These are phyloP conservation scores for Oxyura jamaicensis DNA, from an alignment of 2,113 vertebrate species.

Conservation along the genomic window DNA sequence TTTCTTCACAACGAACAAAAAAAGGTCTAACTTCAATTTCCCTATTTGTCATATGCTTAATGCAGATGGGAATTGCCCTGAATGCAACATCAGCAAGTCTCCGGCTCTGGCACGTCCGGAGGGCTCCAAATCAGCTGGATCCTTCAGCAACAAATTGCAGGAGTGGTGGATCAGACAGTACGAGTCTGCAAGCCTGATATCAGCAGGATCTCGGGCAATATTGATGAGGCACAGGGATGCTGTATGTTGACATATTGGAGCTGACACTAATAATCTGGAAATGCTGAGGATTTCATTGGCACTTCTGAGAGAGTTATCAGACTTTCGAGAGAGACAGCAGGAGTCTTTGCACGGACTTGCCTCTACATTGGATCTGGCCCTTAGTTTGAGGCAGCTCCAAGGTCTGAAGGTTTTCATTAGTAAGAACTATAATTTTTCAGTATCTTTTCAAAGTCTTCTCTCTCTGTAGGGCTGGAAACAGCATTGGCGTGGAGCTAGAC, in stretches of 20 bases:
- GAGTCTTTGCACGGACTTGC: neutral
- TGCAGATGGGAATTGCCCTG: neutral
- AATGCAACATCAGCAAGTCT: neutral
- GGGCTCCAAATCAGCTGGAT: neutral
- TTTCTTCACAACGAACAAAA: neutral
- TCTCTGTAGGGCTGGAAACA: slow-evolving; percentile 9
- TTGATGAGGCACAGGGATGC: neutral
- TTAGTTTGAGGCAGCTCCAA: neutral
- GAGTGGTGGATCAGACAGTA: neutral
- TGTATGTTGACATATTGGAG: neutral
- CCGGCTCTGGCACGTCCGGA: neutral
- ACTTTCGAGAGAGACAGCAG: neutral
- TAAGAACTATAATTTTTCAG: slow-evolving; percentile 19
- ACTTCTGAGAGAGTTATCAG: neutral
- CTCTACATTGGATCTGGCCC: neutral
- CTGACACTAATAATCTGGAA: slow-evolving; percentile 24
- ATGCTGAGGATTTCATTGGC: neutral
- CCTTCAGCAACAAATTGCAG: neutral
- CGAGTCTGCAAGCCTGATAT: neutral
- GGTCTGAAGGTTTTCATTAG: slow-evolving; percentile 38
- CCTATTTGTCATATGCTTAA: neutral
- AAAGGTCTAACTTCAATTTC: neutral
- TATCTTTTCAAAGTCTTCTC: slow-evolving; percentile 2
- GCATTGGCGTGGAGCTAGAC: neutral
- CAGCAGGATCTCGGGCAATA: neutral